Percentiles rank a stretch among this genome's conserved stretches.
Conservation (phyloP, 2,113 vertebrate species). For the Tretioscincus oriximinensis region DNA sequence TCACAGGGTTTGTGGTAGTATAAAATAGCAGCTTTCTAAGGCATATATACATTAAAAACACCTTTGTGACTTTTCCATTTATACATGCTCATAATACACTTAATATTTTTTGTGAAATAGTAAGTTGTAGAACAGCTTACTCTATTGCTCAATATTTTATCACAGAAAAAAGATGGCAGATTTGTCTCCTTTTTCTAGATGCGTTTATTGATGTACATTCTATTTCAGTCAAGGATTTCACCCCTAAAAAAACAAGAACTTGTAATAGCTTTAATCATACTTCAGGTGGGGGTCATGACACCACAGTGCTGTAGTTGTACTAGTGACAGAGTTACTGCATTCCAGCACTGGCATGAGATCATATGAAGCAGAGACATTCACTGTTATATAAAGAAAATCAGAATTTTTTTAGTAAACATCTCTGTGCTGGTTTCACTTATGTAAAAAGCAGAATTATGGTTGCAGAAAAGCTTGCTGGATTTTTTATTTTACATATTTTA, state of each 20-base stretch:
- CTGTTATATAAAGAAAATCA: no score
- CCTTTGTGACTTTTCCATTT: neutral
- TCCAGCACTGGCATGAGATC: neutral
- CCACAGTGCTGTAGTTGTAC: neutral
- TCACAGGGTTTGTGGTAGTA: neutral
- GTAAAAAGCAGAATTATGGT: neutral
- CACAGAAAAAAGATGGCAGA: neutral
- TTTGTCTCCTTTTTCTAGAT: neutral
- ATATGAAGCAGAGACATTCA: no score
- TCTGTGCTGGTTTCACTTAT: no score
- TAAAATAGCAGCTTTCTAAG: neutral
- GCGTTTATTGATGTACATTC: neutral
- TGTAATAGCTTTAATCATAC: neutral
- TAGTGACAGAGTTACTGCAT: neutral
- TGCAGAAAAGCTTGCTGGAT: neutral
- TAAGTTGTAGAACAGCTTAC: neutral
- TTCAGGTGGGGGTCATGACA: neutral
- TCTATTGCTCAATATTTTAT: neutral
- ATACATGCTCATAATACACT: neutral
- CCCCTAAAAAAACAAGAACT: neutral
- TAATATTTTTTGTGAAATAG: neutral
- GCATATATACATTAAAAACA: neutral
- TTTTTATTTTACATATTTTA: neutral
- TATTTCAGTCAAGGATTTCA: neutral
- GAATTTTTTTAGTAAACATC: no score